A percentile compares a stretch with the other conserved stretches of the same genome.
phyloP scores from a whole-genome alignment of 1,140 invertebrate genomes.

The Sweltsa coloradensis region DNA sequence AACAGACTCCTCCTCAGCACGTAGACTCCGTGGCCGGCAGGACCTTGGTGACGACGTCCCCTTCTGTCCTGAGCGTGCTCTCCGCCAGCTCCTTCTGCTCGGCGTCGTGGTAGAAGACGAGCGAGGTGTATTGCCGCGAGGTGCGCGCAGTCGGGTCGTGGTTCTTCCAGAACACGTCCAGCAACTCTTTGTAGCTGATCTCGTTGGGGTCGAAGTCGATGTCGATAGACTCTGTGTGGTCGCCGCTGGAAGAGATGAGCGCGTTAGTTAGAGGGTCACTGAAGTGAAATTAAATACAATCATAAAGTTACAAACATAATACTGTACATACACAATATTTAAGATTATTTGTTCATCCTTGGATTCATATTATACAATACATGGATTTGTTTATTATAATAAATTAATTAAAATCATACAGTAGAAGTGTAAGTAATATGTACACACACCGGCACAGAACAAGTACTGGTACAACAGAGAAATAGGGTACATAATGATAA shows the following conservation, averaged over 20 bases:
- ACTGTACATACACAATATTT: neutral
- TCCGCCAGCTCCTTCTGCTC: constrained; percentile 71
- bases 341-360: neutral
- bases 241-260: constrained; percentile 50
- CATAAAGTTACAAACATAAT: neutral
- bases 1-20: too few species aligned
- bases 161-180: constrained; percentile 83
- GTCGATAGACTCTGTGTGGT: constrained; percentile 88
- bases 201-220: constrained; percentile 76
- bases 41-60: constrained; percentile 62
- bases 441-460: too few species aligned
- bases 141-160: constrained; percentile 69
- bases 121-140: constrained; percentile 67
- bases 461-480: too few species aligned
- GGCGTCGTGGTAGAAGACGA: constrained; percentile 83
- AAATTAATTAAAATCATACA: too few species aligned
- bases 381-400: too few species aligned
- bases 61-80: constrained; percentile 48
- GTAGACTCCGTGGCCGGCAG: constrained; percentile 52
- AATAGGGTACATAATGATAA: too few species aligned
- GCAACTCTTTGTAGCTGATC: constrained; percentile 59
- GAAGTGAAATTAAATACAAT: neutral
- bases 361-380: neutral
- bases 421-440: too few species aligned
- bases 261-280: neutral